Evolutionary conservation across 2,888 invertebrate species (phyloP).

Genomic region (Gibbula magus): DNA sequence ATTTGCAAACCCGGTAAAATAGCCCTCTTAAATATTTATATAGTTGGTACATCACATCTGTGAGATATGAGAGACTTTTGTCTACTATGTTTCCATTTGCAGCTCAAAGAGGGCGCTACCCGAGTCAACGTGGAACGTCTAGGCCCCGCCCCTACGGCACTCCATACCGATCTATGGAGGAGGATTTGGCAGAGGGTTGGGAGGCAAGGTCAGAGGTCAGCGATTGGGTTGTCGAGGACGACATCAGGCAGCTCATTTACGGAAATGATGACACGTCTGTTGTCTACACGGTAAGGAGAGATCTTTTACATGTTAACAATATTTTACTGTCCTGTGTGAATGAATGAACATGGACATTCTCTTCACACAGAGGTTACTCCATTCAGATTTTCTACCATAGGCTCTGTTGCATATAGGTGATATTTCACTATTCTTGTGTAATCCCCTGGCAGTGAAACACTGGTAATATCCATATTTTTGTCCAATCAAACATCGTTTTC

Average conservation of each 20-base stretch:
- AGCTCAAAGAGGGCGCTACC: background rate
- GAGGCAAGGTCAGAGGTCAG: slow-evolving; percentile 48
- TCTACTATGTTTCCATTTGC: background rate
- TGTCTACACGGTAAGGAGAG: slow-evolving; percentile 36
- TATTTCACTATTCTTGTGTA: too few relatives aligned
- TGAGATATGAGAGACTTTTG: background rate
- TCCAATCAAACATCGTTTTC: too few relatives aligned
- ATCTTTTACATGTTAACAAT: background rate
- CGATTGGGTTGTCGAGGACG: slow-evolving; percentile 68
- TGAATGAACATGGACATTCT: too few relatives aligned
- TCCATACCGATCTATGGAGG: slow-evolving; percentile 54
- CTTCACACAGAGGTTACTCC: too few relatives aligned
- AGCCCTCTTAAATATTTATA: too few relatives aligned
- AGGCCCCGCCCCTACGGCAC: slow-evolving; percentile 65
- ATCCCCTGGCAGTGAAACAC: too few relatives aligned
- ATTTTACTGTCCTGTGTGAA: background rate
- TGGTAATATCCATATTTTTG: too few relatives aligned
- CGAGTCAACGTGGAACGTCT: slow-evolving; percentile 32
- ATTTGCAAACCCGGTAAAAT: too few relatives aligned
- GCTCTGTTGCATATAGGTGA: too few relatives aligned
- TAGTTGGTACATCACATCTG: background rate
- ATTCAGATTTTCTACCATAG: too few relatives aligned
- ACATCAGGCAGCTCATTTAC: slow-evolving; percentile 65
- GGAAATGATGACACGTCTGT: slow-evolving; percentile 58
- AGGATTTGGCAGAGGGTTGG: slow-evolving; percentile 39